Conservation (phyloP, 2,113 vertebrate species). For the Rynchops niger region DNA sequence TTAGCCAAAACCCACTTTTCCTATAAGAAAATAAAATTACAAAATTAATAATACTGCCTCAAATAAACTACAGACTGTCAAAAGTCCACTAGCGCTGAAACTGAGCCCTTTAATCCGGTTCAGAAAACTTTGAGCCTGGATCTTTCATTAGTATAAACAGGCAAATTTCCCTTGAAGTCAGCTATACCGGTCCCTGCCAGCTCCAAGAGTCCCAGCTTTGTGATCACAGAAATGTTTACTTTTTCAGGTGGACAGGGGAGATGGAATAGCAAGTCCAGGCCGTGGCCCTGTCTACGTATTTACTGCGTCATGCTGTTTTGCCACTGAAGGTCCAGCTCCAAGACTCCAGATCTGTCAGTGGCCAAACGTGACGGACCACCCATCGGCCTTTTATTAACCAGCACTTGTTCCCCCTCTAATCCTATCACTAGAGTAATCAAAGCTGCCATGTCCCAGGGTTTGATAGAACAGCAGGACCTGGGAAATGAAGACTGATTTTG, state of each 20-base stretch:
- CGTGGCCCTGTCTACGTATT: not conserved
- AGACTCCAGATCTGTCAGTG: slow-evolving; percentile 42
- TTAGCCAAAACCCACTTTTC: not conserved
- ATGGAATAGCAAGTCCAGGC: not conserved
- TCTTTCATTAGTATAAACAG: not conserved
- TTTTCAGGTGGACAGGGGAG: not conserved
- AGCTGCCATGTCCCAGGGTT: slow-evolving; percentile 44
- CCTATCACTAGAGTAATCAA: slow-evolving; percentile 43
- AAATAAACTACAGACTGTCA: not conserved
- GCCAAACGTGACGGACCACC: slow-evolving; percentile 59
- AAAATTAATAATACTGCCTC: not conserved
- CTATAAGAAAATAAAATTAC: not conserved
- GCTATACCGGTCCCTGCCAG: not conserved
- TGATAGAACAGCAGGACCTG: slow-evolving; percentile 72
- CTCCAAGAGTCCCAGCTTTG: not conserved
- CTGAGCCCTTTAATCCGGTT: not conserved
- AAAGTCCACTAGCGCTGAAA: not conserved
- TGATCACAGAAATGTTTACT: not conserved
- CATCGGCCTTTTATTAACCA: slow-evolving; percentile 48
- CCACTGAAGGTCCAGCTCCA: slow-evolving; percentile 16
- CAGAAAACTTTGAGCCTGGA: not conserved
- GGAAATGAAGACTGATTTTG: slow-evolving; percentile 72
- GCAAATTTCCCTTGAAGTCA: not conserved
- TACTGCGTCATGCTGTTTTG: not conserved
- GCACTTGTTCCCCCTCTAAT: slow-evolving; percentile 44